Evolutionary conservation across 2,888 invertebrate species (phyloP), one percentile per base, ranked within the genome.

Genomic region (Lithophane leautieri): DNA sequence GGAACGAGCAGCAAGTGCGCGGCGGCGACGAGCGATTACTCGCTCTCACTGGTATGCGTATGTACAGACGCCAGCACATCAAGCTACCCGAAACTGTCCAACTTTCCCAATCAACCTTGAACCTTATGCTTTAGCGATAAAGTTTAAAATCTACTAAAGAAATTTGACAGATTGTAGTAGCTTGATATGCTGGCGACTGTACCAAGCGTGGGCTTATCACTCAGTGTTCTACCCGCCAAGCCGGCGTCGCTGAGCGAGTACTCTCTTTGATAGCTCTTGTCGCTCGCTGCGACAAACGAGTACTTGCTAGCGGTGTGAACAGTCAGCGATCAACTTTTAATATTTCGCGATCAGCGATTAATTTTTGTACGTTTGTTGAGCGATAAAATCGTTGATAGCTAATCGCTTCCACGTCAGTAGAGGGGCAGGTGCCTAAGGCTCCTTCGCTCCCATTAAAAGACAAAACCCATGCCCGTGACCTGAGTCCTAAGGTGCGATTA

Each of bases 381-480:
- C 34, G 34, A 25, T 19, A 22, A 14, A 28, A 12, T 12, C n/a
- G 4, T 54, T 54, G 1, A 47, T 44, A 44, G 25, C 50, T 50
- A 7, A 7, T 50, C 7, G 50, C 19, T 50, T 19, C 8, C 19
- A 19, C 12, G 25, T 28, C 4, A 28, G 14, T 22, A 8, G 12
- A 47, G 8, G 19, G 8, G 12, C 65, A 22, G 28, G 19, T 28
- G 44, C 44, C 63, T 25, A 25, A 25, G 25, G 65, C 25, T 65
- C 58, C 70, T 50, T 25, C n/a, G 50, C 42, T 76, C 62, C 75
- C 52, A 60, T 73, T 77, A 16, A 61, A 60, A 68, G 72, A 78
- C 67, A 79, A 66, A 54, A 60, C 47, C 67, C 11, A 28, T 54
- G 50, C 16, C 76, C 76, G 62, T 80, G 80, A 70, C 76, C 73